Conservation (phyloP, 2,113 vertebrate species). For the human (Homo sapiens) region GRCh38 chr16:86782001-86782500, state of each 20-base stretch:
- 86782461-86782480: background rate
- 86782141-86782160: background rate
- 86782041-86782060: too few relatives aligned
- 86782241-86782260: rapidly evolving
- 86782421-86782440: background rate
- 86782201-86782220: background rate
- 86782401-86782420: background rate
- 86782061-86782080: too few relatives aligned
- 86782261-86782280: background rate
- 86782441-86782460: background rate
- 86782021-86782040: too few relatives aligned
- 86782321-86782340: rapidly evolving
- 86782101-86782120: background rate
- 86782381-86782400: background rate
- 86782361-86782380: background rate
- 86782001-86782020: too few relatives aligned
- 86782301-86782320: too few relatives aligned
- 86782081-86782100: too few relatives aligned
- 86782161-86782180: rapidly evolving
- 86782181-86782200: background rate
- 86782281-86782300: too few relatives aligned
- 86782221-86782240: background rate
- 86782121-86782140: rapidly evolving
- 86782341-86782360: background rate
- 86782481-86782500: too few relatives aligned